Evolutionary conservation across 2,113 vertebrate species (phyloP).

Genomic region (Toxostoma redivivum): DNA sequence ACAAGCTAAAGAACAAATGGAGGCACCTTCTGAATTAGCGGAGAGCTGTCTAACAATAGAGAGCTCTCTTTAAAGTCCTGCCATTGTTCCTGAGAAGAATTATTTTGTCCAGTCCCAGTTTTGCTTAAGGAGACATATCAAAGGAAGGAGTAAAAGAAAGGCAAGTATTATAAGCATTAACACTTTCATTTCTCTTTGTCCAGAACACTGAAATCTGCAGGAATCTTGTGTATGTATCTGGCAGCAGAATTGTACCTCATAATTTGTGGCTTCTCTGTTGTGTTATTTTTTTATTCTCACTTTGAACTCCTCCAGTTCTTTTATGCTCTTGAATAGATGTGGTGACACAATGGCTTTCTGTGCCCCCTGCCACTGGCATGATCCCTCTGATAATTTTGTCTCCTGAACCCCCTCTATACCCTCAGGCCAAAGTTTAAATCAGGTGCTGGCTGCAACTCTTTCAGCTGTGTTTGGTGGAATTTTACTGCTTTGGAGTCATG

Average conservation of each 20-base stretch:
- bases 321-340: neutral
- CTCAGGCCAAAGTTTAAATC: neutral
- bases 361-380: neutral
- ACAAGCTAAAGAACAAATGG: neutral
- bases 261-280: neutral
- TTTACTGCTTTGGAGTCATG: conserved; percentile 33
- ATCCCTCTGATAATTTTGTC: neutral
- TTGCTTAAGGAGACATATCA: neutral
- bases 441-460: neutral
- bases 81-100: neutral
- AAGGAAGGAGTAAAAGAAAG: neutral
- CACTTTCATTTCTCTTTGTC: neutral
- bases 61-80: neutral
- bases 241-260: neutral
- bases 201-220: neutral
- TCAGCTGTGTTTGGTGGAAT: conserved; percentile 13
- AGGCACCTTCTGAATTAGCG: neutral
- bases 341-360: neutral
- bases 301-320: neutral
- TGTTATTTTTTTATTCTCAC: neutral
- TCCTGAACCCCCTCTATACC: neutral
- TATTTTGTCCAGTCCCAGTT: neutral
- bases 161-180: neutral
- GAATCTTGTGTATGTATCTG: neutral
- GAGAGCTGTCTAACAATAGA: neutral